phyloP scores from a whole-genome alignment of 2,797 vertebrate species.

The Oophaga sylvatica region DNA sequence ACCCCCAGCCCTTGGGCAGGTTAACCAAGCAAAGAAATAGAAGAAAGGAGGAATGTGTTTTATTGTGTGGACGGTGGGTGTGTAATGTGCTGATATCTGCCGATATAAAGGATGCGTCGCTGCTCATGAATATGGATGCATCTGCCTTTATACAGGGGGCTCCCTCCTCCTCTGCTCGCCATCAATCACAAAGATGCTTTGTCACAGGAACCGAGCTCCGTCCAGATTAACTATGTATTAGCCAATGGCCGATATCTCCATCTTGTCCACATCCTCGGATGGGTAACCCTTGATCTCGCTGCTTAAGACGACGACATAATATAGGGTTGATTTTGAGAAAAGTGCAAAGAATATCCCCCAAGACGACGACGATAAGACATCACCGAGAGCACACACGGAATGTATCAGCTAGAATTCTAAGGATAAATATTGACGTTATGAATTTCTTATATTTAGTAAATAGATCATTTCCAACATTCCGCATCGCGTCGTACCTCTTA shows the following conservation, averaged over 20 bases:
- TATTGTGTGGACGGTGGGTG: constrained; percentile 36
- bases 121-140: constrained; percentile 46
- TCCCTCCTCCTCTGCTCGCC: constrained; percentile 5
- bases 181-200: constrained; percentile 42
- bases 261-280: constrained; percentile 17
- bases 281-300: not conserved
- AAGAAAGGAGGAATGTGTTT: not conserved
- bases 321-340: not conserved
- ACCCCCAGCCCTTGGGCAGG: not conserved
- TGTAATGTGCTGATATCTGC: constrained; percentile 35
- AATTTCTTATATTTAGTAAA: not conserved
- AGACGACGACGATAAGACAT: not conserved
- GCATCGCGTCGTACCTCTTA: constrained; percentile 83
- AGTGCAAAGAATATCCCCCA: not conserved
- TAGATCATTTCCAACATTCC: too few species aligned
- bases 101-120: constrained; percentile 27
- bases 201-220: constrained; percentile 14
- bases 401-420: not conserved
- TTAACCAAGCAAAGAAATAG: not conserved
- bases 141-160: not conserved
- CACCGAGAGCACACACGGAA: not conserved
- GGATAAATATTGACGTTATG: too few species aligned
- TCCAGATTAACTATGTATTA: constrained; percentile 22
- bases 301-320: not conserved
- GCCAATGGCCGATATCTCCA: constrained; percentile 10